These are phyloP conservation scores for Drosophila austrosaltans DNA, from an alignment of 2,888 invertebrate species.

Conservation along the genomic window DNA sequence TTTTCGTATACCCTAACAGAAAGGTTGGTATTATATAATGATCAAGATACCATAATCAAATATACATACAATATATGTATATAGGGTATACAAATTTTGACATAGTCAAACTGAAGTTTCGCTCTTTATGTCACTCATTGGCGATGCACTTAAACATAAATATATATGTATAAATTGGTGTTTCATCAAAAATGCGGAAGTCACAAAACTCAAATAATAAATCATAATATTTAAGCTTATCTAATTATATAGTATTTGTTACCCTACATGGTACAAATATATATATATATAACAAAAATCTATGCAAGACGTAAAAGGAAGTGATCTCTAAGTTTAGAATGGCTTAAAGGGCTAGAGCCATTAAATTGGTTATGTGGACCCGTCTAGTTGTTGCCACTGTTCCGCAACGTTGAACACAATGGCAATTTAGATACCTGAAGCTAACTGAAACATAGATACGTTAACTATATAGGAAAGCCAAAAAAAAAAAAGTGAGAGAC, in stretches of 20 bases:
- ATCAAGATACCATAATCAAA: too few species aligned
- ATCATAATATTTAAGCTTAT: too few species aligned
- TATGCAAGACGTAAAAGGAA: too few species aligned
- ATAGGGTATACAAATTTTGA: neutral
- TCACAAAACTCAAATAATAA: neutral
- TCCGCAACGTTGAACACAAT: conserved; percentile 64
- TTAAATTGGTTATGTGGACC: too few species aligned
- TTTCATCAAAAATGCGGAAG: conserved; percentile 55
- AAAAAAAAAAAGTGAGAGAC: too few species aligned
- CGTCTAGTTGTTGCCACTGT: conserved; percentile 23
- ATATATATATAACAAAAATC: too few species aligned
- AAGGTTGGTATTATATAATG: neutral
- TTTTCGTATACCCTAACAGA: conserved; percentile 28
- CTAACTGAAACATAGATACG: conserved; percentile 40
- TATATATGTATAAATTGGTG: conserved; percentile 12
- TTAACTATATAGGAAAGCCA: too few species aligned
- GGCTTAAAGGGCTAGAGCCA: too few species aligned
- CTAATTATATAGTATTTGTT: too few species aligned
- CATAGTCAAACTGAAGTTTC: neutral
- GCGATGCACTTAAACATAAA: neutral
- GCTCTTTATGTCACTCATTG: neutral
- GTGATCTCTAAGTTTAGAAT: too few species aligned
- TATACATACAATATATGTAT: too few species aligned
- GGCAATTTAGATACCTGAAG: conserved; percentile 64
- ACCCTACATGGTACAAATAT: conserved; percentile 2